These are phyloP conservation scores for Huso huso DNA, from an alignment of 2,797 vertebrate genomes.

Conservation along the genomic window DNA sequence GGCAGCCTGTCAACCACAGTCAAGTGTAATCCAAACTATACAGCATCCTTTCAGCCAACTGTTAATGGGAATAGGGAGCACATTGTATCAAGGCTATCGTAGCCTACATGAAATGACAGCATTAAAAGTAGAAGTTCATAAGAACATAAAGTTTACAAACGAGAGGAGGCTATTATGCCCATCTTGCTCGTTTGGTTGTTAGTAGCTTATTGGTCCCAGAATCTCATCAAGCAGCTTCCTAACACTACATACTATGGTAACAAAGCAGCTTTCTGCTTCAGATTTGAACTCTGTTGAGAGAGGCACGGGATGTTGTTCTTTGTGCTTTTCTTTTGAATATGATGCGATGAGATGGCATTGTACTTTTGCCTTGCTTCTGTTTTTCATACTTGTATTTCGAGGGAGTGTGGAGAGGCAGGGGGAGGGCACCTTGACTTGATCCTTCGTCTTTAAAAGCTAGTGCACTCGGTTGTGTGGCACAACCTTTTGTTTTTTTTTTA, in stretches of 20 bases:
- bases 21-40: slow-evolving; percentile 81
- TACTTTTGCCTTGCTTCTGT: slow-evolving; percentile 45
- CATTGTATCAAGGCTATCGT: slow-evolving; percentile 80
- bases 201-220: no score
- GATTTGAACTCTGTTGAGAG: slow-evolving; percentile 49
- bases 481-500: slow-evolving; percentile 16
- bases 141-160: no score
- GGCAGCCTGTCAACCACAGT: slow-evolving; percentile 74
- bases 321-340: slow-evolving; percentile 46
- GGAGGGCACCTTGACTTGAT: slow-evolving; percentile 66
- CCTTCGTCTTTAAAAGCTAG: slow-evolving; percentile 76
- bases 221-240: no score
- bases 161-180: no score
- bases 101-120: slow-evolving; percentile 80
- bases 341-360: slow-evolving; percentile 73
- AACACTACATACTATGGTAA: slow-evolving; percentile 81
- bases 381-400: slow-evolving; percentile 65
- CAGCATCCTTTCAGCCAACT: slow-evolving; percentile 77
- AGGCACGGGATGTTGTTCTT: slow-evolving; percentile 24
- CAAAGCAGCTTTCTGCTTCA: slow-evolving; percentile 73
- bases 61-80: slow-evolving; percentile 79
- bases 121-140: slow-evolving; percentile 82
- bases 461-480: slow-evolving; percentile 58
- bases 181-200: no score
- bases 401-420: slow-evolving; percentile 38